These are phyloP conservation scores for Rotaria sp. DNA, from an alignment of 2,888 invertebrate species.

Conservation along the genomic window DNA sequence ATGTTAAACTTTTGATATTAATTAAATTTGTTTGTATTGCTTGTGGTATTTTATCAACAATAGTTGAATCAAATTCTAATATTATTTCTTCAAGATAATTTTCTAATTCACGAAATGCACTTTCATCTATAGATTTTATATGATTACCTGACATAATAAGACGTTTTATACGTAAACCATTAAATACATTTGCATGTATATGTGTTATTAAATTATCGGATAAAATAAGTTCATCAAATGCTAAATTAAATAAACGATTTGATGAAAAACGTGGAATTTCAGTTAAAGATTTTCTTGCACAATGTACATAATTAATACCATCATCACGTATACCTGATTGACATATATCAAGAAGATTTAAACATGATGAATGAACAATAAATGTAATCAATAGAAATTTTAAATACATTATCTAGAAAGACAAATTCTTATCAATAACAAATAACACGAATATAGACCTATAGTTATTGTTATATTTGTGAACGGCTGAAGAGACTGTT, in stretches of 20 bases:
- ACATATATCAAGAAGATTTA: constrained; percentile 32
- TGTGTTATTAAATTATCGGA: constrained; percentile 37
- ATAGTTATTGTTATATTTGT: neutral
- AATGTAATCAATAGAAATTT: neutral
- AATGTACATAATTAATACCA: constrained; percentile 39
- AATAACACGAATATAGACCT: neutral
- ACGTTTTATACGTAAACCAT: constrained; percentile 37
- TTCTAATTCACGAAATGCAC: constrained; percentile 34
- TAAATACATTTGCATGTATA: constrained; percentile 31
- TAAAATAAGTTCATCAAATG: constrained; percentile 33
- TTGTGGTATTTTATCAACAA: constrained; percentile 21
- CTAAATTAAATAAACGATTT: constrained; percentile 23
- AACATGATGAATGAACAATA: neutral
- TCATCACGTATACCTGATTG: constrained; percentile 40
- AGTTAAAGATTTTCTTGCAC: constrained; percentile 33
- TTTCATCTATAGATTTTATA: constrained; percentile 27
- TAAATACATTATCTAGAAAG: neutral
- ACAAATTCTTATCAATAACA: neutral
- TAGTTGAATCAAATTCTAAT: constrained; percentile 29
- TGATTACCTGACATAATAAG: constrained; percentile 31
- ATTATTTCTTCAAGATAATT: constrained; percentile 37
- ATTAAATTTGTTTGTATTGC: constrained; percentile 33
- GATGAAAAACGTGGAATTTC: constrained; percentile 36
- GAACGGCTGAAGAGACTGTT: neutral
- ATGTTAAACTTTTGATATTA: constrained; percentile 20